These are phyloP conservation scores for Heliconius erato DNA, from an alignment of 2,888 invertebrate genomes.

Conservation along the genomic window DNA sequence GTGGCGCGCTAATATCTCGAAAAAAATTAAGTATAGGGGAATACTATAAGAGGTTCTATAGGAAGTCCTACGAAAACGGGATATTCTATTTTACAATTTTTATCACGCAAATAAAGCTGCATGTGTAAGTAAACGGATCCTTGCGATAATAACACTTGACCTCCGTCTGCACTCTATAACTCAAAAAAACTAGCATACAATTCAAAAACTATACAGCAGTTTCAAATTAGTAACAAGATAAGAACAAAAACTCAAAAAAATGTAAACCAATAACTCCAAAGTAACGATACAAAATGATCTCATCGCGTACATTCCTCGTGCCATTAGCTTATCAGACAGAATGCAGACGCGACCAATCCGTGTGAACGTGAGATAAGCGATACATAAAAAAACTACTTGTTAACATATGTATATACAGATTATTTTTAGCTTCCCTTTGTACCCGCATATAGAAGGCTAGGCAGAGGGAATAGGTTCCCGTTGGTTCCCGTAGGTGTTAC, in stretches of 20 bases:
- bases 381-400: constrained; percentile 42
- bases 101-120: no score
- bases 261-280: constrained; percentile 2
- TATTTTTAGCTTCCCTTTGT: constrained; percentile 38
- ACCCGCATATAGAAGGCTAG: neutral
- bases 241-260: constrained; percentile 4
- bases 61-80: no score
- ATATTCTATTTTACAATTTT: no score
- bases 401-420: constrained; percentile 52
- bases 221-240: neutral
- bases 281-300: constrained; percentile 36
- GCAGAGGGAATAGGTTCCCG: no score
- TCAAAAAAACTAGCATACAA: no score
- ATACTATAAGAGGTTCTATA: no score
- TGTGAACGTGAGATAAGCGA: constrained; percentile 73
- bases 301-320: constrained; percentile 45
- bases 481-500: neutral
- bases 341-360: constrained; percentile 69
- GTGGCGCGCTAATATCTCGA: no score
- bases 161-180: no score
- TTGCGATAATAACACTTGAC: no score
- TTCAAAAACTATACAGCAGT: neutral
- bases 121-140: no score
- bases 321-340: constrained; percentile 60
- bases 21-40: no score